Conservation (phyloP, 2,797 vertebrate genomes). For the Artibeus jamaicensis region DNA sequence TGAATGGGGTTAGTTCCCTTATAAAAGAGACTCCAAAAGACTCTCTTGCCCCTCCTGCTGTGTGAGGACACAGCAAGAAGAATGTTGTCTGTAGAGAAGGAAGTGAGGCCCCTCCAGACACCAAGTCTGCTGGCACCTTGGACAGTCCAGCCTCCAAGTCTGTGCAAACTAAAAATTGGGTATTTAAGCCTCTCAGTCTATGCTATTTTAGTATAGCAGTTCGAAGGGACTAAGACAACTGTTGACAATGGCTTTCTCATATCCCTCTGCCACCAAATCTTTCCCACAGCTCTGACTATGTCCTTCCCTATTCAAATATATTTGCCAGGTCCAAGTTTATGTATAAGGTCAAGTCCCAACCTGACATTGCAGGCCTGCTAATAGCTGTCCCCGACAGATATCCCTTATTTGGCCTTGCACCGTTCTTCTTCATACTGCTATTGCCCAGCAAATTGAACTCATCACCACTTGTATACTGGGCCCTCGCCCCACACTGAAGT, state of each 20-base stretch:
- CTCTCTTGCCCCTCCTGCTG: background rate
- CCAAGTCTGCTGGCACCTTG: background rate
- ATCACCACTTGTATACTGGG: background rate
- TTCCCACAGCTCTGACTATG: background rate
- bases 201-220: background rate
- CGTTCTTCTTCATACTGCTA: background rate
- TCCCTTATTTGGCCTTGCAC: background rate
- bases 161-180: background rate
- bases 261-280: background rate
- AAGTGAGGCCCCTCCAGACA: background rate
- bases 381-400: background rate
- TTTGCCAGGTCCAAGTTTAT: background rate
- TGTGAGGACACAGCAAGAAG: background rate
- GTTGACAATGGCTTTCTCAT: background rate
- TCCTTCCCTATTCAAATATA: background rate
- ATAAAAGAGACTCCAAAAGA: background rate
- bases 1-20: background rate
- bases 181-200: background rate
- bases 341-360: background rate
- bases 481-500: background rate
- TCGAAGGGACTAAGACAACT: background rate
- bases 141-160: background rate
- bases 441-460: background rate
- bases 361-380: background rate
- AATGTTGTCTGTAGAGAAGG: background rate